phyloP scores from a whole-genome alignment of 2,797 vertebrate genomes.

The Spinus olivaceus region DNA sequence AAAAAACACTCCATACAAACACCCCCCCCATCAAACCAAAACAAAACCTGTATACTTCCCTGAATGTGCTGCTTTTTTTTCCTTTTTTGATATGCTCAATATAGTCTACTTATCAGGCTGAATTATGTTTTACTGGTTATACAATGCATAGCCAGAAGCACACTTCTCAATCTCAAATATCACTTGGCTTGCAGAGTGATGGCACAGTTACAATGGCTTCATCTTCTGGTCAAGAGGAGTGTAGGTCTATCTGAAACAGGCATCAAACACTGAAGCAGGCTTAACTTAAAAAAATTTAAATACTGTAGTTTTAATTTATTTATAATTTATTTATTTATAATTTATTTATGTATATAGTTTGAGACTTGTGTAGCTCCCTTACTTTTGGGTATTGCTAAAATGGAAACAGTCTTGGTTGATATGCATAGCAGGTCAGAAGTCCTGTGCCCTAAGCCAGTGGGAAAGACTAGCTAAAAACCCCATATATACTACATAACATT shows the following conservation, averaged over 20 bases:
- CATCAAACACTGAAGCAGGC: not conserved
- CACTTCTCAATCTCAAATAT: not conserved
- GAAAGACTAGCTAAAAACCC: not conserved
- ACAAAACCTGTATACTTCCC: not conserved
- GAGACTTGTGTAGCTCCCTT: not conserved
- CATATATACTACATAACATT: not conserved
- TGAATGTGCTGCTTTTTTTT: not conserved
- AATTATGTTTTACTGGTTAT: not conserved
- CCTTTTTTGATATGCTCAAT: not conserved
- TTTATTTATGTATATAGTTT: not conserved
- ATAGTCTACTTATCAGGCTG: not conserved
- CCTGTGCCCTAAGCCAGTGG: not conserved
- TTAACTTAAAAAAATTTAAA: not conserved
- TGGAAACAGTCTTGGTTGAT: not conserved
- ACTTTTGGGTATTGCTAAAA: not conserved
- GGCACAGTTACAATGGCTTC: not conserved
- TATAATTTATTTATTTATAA: not conserved
- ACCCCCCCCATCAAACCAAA: not conserved
- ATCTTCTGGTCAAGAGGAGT: not conserved
- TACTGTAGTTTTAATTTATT: not conserved
- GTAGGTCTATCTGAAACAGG: accelerated
- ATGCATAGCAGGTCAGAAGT: not conserved
- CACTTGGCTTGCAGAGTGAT: not conserved
- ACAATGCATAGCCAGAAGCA: not conserved
- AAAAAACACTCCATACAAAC: not conserved